Conservation (phyloP, 2,797 vertebrate species). For the Agapornis canus region DNA sequence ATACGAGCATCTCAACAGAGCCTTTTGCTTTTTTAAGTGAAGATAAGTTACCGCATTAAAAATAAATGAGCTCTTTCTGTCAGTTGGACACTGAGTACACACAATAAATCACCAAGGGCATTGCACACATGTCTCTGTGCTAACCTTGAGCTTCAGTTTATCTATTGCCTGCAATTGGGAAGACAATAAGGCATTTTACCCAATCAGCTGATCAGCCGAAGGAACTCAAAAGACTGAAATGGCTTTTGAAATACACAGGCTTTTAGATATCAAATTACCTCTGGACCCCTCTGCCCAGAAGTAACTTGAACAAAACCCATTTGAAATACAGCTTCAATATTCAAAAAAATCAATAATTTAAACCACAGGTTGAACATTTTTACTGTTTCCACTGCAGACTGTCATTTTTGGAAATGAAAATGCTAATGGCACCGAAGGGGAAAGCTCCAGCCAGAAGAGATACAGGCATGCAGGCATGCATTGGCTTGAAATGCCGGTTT, state of each 20-base stretch:
- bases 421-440: constrained; percentile 78
- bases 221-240: constrained; percentile 72
- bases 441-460: constrained; percentile 73
- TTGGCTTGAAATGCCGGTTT: constrained; percentile 59
- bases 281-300: constrained; percentile 73
- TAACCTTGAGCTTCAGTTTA: constrained; percentile 63
- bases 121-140: constrained; percentile 60
- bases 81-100: constrained; percentile 70
- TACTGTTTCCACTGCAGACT: constrained; percentile 77
- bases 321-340: constrained; percentile 85
- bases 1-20: neutral
- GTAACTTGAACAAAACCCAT: constrained; percentile 78
- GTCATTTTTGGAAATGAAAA: constrained; percentile 81
- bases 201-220: constrained; percentile 72
- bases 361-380: constrained; percentile 82
- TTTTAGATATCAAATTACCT: constrained; percentile 81
- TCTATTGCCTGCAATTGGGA: constrained; percentile 56
- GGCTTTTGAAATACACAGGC: constrained; percentile 73
- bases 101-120: constrained; percentile 81
- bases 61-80: constrained; percentile 76
- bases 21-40: constrained; percentile 52
- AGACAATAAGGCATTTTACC: constrained; percentile 74
- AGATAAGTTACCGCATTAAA: constrained; percentile 50
- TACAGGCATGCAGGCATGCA: constrained; percentile 51
- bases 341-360: constrained; percentile 85